phyloP scores from a whole-genome alignment of 2,113 vertebrate genomes.

The Sturnus vulgaris region DNA sequence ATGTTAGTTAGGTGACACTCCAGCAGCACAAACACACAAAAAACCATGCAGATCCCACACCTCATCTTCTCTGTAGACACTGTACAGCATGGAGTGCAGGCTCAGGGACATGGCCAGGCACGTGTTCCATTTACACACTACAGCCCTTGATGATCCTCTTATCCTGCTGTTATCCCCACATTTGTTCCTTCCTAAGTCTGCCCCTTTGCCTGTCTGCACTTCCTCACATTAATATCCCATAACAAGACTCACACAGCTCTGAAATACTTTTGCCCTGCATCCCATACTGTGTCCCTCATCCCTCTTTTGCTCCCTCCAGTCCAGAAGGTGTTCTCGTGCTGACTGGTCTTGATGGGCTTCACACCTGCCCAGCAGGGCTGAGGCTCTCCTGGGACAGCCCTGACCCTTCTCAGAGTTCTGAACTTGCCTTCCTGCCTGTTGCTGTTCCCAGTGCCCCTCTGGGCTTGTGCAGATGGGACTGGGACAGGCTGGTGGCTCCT shows the following conservation, averaged over 20 bases:
- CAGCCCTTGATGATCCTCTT: background rate
- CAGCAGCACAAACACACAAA: background rate
- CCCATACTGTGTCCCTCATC: background rate
- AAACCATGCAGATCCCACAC: fast-evolving
- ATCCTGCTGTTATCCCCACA: background rate
- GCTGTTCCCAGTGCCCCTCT: background rate
- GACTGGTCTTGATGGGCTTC: background rate
- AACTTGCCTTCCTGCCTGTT: background rate
- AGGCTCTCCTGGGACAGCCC: background rate
- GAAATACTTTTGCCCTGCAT: background rate
- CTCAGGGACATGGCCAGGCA: background rate
- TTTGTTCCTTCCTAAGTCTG: background rate
- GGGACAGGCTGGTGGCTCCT: background rate
- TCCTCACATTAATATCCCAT: background rate
- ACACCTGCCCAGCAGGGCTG: background rate
- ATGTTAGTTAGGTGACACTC: background rate
- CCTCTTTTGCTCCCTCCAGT: fast-evolving
- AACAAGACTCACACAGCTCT: background rate
- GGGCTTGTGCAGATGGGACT: background rate
- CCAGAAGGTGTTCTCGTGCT: background rate
- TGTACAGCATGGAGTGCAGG: fast-evolving
- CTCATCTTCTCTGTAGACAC: background rate
- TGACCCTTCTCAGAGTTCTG: background rate
- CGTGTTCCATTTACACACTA: background rate
- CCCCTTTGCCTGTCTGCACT: background rate